These are phyloP conservation scores for Heliconius ismenius DNA, from an alignment of 2,888 invertebrate genomes.

Conservation along the genomic window DNA sequence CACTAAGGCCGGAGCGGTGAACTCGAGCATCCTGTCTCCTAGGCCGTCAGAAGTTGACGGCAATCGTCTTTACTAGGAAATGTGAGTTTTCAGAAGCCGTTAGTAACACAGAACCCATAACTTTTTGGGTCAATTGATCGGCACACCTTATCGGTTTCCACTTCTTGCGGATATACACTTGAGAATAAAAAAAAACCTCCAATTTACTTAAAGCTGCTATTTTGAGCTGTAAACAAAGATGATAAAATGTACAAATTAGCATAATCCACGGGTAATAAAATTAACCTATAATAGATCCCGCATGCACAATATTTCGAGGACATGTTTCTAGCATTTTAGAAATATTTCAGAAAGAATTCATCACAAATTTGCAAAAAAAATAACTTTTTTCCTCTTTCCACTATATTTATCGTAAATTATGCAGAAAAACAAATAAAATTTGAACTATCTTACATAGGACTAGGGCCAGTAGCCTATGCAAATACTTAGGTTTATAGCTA, in stretches of 20 bases:
- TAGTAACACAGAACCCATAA: constrained; percentile 69
- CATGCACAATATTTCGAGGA: constrained; percentile 66
- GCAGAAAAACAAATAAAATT: no score
- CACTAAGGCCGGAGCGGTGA: constrained; percentile 66
- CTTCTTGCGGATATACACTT: constrained; percentile 33
- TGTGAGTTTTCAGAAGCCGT: constrained; percentile 76
- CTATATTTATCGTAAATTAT: no score
- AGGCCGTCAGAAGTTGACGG: constrained; percentile 57
- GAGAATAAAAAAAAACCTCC: constrained; percentile 19
- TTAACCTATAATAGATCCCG: constrained; percentile 67
- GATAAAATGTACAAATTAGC: constrained; percentile 53
- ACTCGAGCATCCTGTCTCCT: constrained; percentile 77
- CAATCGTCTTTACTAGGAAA: constrained; percentile 70
- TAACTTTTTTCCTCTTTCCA: no score
- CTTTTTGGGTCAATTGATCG: constrained; percentile 67
- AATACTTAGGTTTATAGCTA: constrained; percentile 51
- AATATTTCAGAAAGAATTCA: neutral
- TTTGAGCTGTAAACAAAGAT: constrained; percentile 15
- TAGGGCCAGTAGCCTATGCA: constrained; percentile 12
- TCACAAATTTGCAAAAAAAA: neutral
- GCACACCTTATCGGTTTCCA: constrained; percentile 55
- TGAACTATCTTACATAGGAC: no score
- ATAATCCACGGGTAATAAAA: constrained; percentile 67
- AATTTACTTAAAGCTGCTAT: neutral
- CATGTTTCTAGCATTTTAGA: constrained; percentile 50